These are phyloP conservation scores for Perdita meconis DNA, from an alignment of 2,888 invertebrate species.

Conservation along the genomic window DNA sequence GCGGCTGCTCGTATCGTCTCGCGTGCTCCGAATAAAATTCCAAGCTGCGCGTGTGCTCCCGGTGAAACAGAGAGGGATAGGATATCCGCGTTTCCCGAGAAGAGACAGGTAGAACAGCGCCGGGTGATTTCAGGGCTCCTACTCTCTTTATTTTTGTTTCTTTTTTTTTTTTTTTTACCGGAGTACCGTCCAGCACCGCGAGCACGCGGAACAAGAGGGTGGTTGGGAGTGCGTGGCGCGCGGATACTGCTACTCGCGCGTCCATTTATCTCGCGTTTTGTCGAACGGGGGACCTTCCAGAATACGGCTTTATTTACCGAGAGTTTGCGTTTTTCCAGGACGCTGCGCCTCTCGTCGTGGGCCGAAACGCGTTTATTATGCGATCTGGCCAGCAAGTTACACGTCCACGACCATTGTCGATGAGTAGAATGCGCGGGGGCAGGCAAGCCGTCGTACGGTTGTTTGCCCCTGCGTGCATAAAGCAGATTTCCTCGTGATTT, in stretches of 20 bases:
- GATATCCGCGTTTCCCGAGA: constrained; percentile 43
- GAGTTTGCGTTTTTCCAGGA: constrained; percentile 70
- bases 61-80: constrained; percentile 26
- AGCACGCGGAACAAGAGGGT: constrained; percentile 44
- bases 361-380: constrained; percentile 69
- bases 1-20: constrained; percentile 16
- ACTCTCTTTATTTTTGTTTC: not conserved
- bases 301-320: constrained; percentile 68
- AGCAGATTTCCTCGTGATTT: constrained; percentile 78
- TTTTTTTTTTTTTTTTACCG: constrained; percentile 22
- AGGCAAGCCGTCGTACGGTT: constrained; percentile 77
- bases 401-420: constrained; percentile 65
- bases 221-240: constrained; percentile 27
- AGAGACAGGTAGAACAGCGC: constrained; percentile 48
- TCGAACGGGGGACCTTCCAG: constrained; percentile 65
- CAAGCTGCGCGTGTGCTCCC: constrained; percentile 10
- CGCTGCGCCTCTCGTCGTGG: constrained; percentile 52
- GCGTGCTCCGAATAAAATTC: constrained; percentile 44
- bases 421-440: constrained; percentile 76
- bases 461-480: constrained; percentile 80
- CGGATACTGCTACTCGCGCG: constrained; percentile 8
- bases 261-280: constrained; percentile 75
- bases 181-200: constrained; percentile 55
- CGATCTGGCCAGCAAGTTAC: constrained; percentile 64
- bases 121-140: constrained; percentile 37